Percentiles rank a stretch among this genome's conserved stretches.
These are phyloP conservation scores for Antigone vipio DNA, from an alignment of 2,113 vertebrate genomes.

Conservation along the genomic window DNA sequence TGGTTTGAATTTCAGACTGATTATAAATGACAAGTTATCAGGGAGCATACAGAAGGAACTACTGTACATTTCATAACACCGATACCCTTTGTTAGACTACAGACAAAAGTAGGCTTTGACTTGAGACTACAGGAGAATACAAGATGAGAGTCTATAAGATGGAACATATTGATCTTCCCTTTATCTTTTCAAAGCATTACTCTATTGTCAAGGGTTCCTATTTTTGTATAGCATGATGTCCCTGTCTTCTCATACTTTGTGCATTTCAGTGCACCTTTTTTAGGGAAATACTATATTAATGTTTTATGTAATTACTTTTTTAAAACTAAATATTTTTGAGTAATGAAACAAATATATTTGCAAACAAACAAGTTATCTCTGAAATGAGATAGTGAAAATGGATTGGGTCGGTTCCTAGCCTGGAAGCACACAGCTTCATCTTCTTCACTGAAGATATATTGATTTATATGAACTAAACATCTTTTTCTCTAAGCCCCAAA, in stretches of 20 bases:
- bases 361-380: background rate
- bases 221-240: background rate
- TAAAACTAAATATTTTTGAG: background rate
- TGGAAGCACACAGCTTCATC: background rate
- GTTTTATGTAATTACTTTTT: background rate
- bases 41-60: background rate
- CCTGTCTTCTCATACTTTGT: background rate
- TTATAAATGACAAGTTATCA: slow-evolving; percentile 26
- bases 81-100: slow-evolving; percentile 37
- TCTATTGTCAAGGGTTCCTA: slow-evolving; percentile 29
- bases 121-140: slow-evolving; percentile 43
- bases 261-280: background rate
- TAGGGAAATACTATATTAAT: background rate
- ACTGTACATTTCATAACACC: background rate
- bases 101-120: slow-evolving; percentile 56
- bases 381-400: background rate
- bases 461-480: slow-evolving; percentile 30
- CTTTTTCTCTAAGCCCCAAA: background rate
- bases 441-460: background rate
- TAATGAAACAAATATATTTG: background rate
- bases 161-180: slow-evolving; percentile 59
- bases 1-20: background rate
- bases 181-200: slow-evolving; percentile 54
- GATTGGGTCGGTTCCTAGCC: background rate
- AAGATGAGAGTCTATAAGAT: slow-evolving; percentile 35